Conservation (phyloP, 2,113 vertebrate genomes). For the cattle (Bos taurus) region ARS-UCD2.0 NC_037331.1:57691501-57692000, state of each 20-base stretch:
- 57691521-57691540: not conserved
- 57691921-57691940: not conserved
- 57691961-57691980: not conserved
- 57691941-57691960: not conserved
- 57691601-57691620: not conserved
- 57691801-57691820: not conserved
- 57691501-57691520: not conserved
- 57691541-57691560: not conserved
- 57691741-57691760: not conserved
- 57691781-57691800: not conserved
- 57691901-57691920: rapidly evolving
- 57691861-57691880: rapidly evolving
- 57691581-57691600: not conserved
- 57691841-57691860: not conserved
- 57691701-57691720: not conserved
- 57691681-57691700: not conserved
- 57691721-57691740: not conserved
- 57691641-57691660: not conserved
- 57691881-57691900: not conserved
- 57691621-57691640: not conserved
- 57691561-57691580: not conserved
- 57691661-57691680: not conserved
- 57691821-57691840: not conserved
- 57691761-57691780: not conserved
- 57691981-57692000: not conserved